These are phyloP conservation scores for Pentamera pediparva DNA, from an alignment of 53 echinoderm and acorn worm species.

Conservation along the genomic window DNA sequence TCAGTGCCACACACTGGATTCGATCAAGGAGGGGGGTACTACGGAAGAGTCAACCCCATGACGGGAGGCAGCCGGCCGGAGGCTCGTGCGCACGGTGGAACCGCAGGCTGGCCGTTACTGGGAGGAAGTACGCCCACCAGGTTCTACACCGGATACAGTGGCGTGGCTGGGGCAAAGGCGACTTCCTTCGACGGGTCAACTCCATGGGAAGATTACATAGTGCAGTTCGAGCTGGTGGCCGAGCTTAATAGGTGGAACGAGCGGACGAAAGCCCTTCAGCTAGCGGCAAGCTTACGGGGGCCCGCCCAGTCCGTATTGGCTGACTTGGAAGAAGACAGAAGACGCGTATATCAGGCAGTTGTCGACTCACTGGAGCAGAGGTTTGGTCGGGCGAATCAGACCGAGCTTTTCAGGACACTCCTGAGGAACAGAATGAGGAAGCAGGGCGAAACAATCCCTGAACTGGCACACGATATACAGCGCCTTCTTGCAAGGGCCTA, in stretches of 20 bases:
- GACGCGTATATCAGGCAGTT: not conserved
- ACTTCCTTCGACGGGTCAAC: conserved; percentile 34
- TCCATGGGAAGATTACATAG: conserved; percentile 46
- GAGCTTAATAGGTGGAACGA: conserved; percentile 56
- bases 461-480: conserved; percentile 27
- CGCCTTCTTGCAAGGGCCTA: conserved; percentile 30
- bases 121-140: too few species aligned
- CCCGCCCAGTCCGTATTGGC: conserved; percentile 36
- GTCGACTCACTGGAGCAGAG: conserved; percentile 18
- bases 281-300: conserved; percentile 48
- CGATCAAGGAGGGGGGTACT: too few species aligned
- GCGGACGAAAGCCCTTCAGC: conserved; percentile 24
- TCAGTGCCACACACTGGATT: too few species aligned
- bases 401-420: conserved; percentile 32
- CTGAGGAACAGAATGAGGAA: conserved; percentile 13
- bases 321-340: conserved; percentile 11
- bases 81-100: too few species aligned
- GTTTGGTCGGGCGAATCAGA: conserved; percentile 39
- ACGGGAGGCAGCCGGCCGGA: too few species aligned
- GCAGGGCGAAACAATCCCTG: conserved; percentile 34
- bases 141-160: too few species aligned
- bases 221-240: conserved; percentile 52
- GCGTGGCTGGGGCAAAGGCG: not conserved
- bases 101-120: too few species aligned
- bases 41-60: too few species aligned